Evolutionary conservation across 2,113 vertebrate genomes (phyloP).

Genomic region (Polypterus senegalus): DNA sequence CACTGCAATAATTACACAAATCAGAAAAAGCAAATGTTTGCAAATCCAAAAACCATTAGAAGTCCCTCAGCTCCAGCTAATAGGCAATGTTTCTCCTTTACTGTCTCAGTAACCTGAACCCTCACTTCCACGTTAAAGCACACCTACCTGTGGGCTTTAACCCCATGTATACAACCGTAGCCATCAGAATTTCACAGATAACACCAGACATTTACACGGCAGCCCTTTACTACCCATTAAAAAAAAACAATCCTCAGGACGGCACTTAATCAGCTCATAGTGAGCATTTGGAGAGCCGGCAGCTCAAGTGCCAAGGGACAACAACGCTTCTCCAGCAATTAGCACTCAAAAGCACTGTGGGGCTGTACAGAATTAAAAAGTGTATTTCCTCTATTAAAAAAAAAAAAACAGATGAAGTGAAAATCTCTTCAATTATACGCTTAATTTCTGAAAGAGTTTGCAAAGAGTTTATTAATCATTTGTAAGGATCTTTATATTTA

Average conservation of each 20-base stretch:
- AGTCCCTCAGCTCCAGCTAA: too few relatives aligned
- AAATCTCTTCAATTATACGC: conserved; percentile 15
- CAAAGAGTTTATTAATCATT: conserved; percentile 26
- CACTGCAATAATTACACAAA: too few relatives aligned
- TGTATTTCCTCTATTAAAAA: conserved; percentile 7
- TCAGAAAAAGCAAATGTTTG: too few relatives aligned
- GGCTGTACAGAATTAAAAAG: conserved; percentile 2
- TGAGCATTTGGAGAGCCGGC: background rate
- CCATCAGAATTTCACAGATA: too few relatives aligned
- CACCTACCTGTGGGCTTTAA: too few relatives aligned
- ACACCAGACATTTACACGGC: background rate
- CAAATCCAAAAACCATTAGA: too few relatives aligned
- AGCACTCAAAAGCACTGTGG: conserved; percentile 2
- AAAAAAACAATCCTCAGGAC: background rate
- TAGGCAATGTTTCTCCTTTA: too few relatives aligned
- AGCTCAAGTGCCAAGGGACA: background rate
- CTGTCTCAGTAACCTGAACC: too few relatives aligned
- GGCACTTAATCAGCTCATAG: background rate
- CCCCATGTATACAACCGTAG: too few relatives aligned
- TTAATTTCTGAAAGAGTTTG: conserved; percentile 9
- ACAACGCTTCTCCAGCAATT: background rate
- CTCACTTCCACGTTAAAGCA: too few relatives aligned
- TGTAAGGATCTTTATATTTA: conserved; percentile 12
- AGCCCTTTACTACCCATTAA: conserved; percentile 6
- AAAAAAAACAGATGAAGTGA: conserved; percentile 2